Base-by-base conservation (phyloP, 2,113 vertebrate species). In the Hoplias malabaricus region DNA sequence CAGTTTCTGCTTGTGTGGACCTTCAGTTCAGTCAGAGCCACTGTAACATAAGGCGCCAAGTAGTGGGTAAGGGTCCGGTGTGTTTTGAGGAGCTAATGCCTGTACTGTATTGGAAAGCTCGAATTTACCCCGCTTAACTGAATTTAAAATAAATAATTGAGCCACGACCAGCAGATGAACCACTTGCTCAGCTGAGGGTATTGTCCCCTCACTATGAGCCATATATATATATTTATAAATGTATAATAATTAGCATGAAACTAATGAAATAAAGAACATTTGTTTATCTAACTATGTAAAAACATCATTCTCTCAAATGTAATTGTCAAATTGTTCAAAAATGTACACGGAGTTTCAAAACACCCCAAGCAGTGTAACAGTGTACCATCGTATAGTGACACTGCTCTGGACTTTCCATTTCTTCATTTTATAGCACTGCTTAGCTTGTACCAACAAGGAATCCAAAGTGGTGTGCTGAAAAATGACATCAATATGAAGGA, bases 81-180 rank as follows among this genome's bases (percentile, higher is more conserved):
- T 81, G 69, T 29, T 46, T 86, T 82, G 86, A 80, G 80, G 80
- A 83, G 84, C 83, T 90, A 92, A 92, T 91, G 86, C 89, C 83
- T 89, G 87, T 86, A 81, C 86, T 90, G 86, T 86, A 82, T 92
- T 94, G 92, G 90, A 88, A 93, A 95, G 94, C 94, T 94, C 94
- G 94, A 94, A 94, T 96, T 96, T 95, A 93, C 93, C 94, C 94
- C 97, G 96, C 94, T 95, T 97, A 98, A 98, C 93, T 98, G 93
- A 96, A 97, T 98, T 98, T 97, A 95, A 91, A 95, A 93, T 92
- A 94, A 98, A 96, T 94, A 94, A 96, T 91, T 94, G 92, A 86
- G 86, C 91, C 92, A 89, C 98, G 96, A 98, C 96, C 95, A 93
- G 92, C 87, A 93, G 77, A 93, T 97, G 96, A 98, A 96, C 96